Base-by-base conservation (phyloP, 35 echinoderm and acorn worm species). In the Apostichopus japonicus region DNA sequence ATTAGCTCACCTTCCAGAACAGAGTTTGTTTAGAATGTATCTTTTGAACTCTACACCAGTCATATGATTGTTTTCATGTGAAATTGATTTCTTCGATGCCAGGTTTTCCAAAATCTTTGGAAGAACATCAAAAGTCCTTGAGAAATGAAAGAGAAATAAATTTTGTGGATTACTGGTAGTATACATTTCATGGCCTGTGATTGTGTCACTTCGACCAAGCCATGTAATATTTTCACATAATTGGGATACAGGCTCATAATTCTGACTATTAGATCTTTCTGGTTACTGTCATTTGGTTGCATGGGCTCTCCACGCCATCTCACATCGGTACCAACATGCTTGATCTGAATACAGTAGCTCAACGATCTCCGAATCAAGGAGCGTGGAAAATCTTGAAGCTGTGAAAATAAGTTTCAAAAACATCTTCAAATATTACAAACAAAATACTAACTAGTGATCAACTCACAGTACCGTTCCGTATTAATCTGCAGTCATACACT, bases 1-100 rank as follows among this genome's bases (percentile, higher is more conserved):
- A n/a, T 16, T 61, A 77, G 25, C 88, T 91, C 81, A 94, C 93
- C 87, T 94, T 17, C 93, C 88, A 53, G 93, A 94, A 61, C 93
- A 94, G 27, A 94, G 88, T 23, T 51, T 91, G 65, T 94, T 94
- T 2, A 94, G 78, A 22, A 94, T 71, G 84, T 91, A 62, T 13
- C 55, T 71, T 33, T 94, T 94, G 88, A 90, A 94, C 77, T 94
- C 78, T 77, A 23, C n/a, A 14, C 93, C 93, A 10, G 77, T 77
- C 93, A 94, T 94, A 54, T 94, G 78, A 53, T 77, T 94, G 88
- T 94, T 91, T 11, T 78, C 87, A 73, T 94, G 61, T 57, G 88
- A n/a, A 59, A 94, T 78, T 33, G 23, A 61, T 52, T 94, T 78
- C 62, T 90, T 94, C n/a, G 88, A 65, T 24, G 88, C 83, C 53